Percentiles rank a stretch among this genome's conserved stretches.
phyloP scores from a whole-genome alignment of 2,113 vertebrate species.

The Indri indri region DNA sequence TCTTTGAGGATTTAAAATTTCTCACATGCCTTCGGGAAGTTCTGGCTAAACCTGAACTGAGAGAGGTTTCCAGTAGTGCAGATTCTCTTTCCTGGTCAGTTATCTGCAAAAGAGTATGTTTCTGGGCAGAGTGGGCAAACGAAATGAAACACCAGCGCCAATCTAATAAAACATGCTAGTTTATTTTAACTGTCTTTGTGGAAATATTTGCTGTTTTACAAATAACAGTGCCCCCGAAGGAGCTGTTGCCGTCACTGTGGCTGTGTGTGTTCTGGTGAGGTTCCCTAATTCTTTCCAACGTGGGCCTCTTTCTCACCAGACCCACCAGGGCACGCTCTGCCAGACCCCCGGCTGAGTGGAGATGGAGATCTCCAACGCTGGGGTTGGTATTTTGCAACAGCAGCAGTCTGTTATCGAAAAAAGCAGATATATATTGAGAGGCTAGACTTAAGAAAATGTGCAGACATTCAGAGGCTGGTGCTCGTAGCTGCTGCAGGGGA shows the following conservation, averaged over 20 bases:
- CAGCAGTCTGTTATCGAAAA: background rate
- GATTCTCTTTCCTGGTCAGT: background rate
- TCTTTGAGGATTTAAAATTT: background rate
- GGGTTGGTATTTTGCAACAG: background rate
- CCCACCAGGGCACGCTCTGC: accelerated
- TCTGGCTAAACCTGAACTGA: background rate
- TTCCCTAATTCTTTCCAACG: background rate
- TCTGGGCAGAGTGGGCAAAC: background rate
- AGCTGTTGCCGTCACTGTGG: accelerated
- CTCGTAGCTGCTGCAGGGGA: accelerated
- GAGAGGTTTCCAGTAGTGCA: background rate
- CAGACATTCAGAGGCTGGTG: background rate
- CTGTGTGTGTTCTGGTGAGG: accelerated
- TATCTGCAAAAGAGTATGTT: background rate
- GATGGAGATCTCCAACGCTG: accelerated
- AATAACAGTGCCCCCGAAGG: background rate
- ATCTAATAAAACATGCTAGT: accelerated
- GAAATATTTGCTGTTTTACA: background rate
- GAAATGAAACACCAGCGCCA: accelerated
- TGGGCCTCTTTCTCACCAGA: accelerated
- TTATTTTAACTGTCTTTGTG: background rate
- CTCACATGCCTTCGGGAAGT: background rate
- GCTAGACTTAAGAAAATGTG: background rate
- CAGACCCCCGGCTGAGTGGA: background rate
- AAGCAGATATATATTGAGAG: background rate